Percentiles rank a stretch among this genome's conserved stretches.
phyloP scores from a whole-genome alignment of 1,140 invertebrate species.

The Drosophila fuyamai region DNA sequence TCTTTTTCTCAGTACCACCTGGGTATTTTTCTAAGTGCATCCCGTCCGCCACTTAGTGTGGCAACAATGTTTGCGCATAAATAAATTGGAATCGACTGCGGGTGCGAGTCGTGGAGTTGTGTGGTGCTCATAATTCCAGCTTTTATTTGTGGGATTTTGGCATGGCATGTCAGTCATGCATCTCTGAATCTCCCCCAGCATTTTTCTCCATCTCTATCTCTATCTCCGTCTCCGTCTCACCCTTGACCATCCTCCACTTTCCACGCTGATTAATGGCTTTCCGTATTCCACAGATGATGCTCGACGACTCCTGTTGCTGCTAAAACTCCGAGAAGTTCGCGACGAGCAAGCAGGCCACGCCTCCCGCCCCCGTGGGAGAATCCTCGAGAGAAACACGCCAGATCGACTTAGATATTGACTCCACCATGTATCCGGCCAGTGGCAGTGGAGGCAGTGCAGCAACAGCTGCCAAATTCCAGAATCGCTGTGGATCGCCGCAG shows the following conservation, averaged over 20 bases:
- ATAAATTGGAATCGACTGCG: conserved; percentile 74
- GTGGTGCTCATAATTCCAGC: conserved; percentile 80
- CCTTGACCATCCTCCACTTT: conserved; percentile 28
- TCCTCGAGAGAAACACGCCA: not conserved
- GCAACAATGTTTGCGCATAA: conserved; percentile 81
- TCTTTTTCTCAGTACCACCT: not conserved
- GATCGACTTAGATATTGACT: no score
- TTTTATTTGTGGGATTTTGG: conserved; percentile 82
- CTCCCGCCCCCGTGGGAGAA: not conserved
- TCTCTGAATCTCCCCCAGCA: conserved; percentile 25
- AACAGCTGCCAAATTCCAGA: conserved; percentile 72
- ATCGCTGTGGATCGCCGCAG: conserved; percentile 76
- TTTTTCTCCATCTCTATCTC: not conserved
- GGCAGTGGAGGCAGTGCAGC: conserved; percentile 46
- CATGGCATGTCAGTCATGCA: conserved; percentile 80
- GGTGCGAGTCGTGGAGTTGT: conserved; percentile 22
- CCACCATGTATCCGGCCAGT: conserved; percentile 61
- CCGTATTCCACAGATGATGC: conserved; percentile 44
- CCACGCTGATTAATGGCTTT: conserved; percentile 75
- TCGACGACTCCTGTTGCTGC: conserved; percentile 21
- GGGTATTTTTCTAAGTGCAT: conserved; percentile 25
- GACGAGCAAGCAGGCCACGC: not conserved
- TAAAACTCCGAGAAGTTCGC: not conserved
- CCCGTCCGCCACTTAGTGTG: conserved; percentile 38
- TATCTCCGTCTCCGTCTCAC: not conserved